Base-by-base conservation (phyloP, 2,113 vertebrate species). In the Mirza zaza region DNA sequence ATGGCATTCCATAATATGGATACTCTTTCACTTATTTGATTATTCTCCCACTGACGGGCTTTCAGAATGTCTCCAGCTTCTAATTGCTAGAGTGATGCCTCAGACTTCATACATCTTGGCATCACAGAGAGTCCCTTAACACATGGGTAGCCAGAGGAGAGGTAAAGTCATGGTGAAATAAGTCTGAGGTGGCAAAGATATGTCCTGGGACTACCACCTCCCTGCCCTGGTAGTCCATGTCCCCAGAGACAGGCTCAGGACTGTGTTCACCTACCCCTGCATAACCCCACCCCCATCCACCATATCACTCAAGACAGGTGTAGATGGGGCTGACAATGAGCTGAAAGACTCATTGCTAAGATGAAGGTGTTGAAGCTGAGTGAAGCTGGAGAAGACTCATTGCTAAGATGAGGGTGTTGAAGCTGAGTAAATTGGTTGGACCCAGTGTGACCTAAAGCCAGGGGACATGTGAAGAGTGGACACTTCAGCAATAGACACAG, bases 61-160 rank as follows among this genome's bases (percentile, higher is more conserved):
- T 82, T 73, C 67, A 50, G 25, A 86, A 89, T 71, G 45, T n/a
- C 48, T 55, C 67, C 5, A 21, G 20, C 76, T 94, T 87, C 73
- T 57, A 87, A 25, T 68, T 79, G 36, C n/a, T 76, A 8, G 10
- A 67, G 39, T 36, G 36, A 81, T 70, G 34, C 21, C 57, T 61
- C 32, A 61, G 27, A 63, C 29, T 90, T 93, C 13, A 27, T 10
- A 82, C 8, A 63, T 5, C 34, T 34, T 65, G 52, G 57, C 52
- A 81, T 95, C 76, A 79, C 0, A 13, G 36, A 87, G 25, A 42
- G 34, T 48, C 23, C 67, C 55, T 73, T 55, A 32, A 76, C 34
- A 39, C 14, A 25, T 6, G 23, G 42, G 23, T n/a, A 76, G 57
- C 67, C 27, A 65, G 14, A 52, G 4, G 2, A 87, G 27, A 91